Evolutionary conservation across 2,113 vertebrate genomes (phyloP), one percentile per base, ranked within the genome.

Genomic region (Steatornis caripensis): DNA sequence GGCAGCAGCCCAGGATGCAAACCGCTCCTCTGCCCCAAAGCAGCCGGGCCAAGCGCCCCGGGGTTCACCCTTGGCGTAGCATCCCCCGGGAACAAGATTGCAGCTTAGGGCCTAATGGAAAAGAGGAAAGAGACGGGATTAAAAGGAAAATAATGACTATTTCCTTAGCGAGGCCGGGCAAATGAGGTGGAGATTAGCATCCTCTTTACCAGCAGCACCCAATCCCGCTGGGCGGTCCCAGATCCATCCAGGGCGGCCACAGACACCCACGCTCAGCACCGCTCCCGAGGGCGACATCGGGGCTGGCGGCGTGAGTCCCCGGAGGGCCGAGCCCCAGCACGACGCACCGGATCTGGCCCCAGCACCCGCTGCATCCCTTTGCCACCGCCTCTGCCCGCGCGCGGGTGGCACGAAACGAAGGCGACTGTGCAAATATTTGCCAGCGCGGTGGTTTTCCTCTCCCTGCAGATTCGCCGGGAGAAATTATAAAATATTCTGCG

Each of bases 401-500:
- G 0, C 21, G 2, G 45, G 2, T 3, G 0, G 20, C 60, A 1
- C 66, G 0, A 34, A 80, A 26, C 6, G 6, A 3, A 21, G 1
- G 5, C 10, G 1, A 8, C 72, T 65, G 17, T 14, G 3, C 41
- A 26, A 26, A 37, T 18, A 76, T 86, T 96, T 84, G 83, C 87
- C 39, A 5, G 32, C 0, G 0, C 6, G 1, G 43, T 34, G 60
- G 24, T 90, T 81, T 36, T 64, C 75, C 65, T 36, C 64, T 72
- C 74, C 92, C 72, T 12, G 14, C 48, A 36, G 80, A 29, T 69
- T 82, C 1, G 2, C 11, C 0, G 1, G 53, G 46, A 77, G 81
- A 68, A 87, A 85, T 60, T n/a, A 29, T 27, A 51, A 78, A 76
- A 51, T 60, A 48, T 90, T 94, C 79, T 58, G 16, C 24, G 4